phyloP scores from a whole-genome alignment of 1,140 invertebrate genomes.

The Meloidogyne exigua region DNA sequence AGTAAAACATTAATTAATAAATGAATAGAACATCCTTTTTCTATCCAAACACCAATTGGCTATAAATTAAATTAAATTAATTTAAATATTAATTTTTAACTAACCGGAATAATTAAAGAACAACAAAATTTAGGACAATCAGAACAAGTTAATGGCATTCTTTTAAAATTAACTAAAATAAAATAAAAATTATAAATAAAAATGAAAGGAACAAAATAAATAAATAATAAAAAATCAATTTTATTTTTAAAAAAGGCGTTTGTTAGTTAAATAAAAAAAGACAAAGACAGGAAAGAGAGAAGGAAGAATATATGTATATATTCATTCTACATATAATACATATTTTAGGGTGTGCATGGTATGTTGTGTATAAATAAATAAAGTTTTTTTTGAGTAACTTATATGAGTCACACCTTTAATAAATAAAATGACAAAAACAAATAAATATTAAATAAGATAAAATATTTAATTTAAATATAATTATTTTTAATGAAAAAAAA shows the following conservation, averaged over 20 bases:
- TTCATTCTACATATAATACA: too few species aligned
- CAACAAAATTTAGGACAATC: slow-evolving; percentile 16
- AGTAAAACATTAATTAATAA: slow-evolving; percentile 7
- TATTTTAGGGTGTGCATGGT: too few species aligned
- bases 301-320: too few species aligned
- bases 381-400: too few species aligned
- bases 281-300: neutral
- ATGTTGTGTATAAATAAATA: too few species aligned
- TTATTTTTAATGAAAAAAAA: too few species aligned
- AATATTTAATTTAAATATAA: too few species aligned
- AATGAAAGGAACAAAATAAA: neutral
- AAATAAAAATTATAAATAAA: neutral
- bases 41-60: slow-evolving; percentile 21
- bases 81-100: neutral
- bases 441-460: too few species aligned
- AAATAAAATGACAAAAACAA: too few species aligned
- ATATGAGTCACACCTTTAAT: too few species aligned
- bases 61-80: neutral
- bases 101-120: slow-evolving; percentile 22
- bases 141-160: slow-evolving; percentile 18
- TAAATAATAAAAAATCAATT: neutral
- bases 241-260: neutral
- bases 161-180: neutral
- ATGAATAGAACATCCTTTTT: slow-evolving; percentile 19
- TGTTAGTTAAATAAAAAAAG: neutral